Conservation (phyloP, 2,888 invertebrate species). For the Caenorhabditis zanzibari region DNA sequence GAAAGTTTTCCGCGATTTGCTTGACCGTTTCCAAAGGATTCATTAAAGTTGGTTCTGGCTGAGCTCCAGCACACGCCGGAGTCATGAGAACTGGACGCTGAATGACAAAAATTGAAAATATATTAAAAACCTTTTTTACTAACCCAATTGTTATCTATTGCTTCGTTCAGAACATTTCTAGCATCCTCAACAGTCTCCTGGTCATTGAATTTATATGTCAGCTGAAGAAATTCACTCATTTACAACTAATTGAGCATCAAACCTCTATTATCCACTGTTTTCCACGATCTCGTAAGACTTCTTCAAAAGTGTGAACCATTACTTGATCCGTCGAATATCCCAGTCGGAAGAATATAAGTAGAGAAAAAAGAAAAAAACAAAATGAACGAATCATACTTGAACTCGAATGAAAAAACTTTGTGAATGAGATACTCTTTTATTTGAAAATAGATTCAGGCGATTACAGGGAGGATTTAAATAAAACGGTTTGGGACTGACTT, state of each 20-base stretch:
- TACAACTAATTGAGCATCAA: background rate
- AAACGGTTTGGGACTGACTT: background rate
- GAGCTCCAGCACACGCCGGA: background rate
- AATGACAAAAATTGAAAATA: background rate
- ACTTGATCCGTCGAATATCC: background rate
- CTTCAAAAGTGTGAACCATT: conserved; percentile 17
- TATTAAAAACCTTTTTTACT: background rate
- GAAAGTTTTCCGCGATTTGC: background rate
- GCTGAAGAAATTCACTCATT: background rate
- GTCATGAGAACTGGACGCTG: background rate
- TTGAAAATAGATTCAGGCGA: background rate
- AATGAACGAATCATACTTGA: background rate
- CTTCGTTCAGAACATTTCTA: background rate
- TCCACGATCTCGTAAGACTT: background rate
- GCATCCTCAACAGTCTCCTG: conserved; percentile 2
- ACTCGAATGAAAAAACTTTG: background rate
- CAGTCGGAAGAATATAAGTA: background rate
- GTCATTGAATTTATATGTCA: conserved; percentile 17
- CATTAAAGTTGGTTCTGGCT: background rate
- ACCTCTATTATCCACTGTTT: conserved; percentile 21
- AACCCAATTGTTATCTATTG: conserved; percentile 6
- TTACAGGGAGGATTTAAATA: background rate
- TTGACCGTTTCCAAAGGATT: conserved; percentile 7
- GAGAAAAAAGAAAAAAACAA: background rate
- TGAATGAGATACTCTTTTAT: too few species aligned